Percentiles rank a stretch among this genome's conserved stretches.
These are phyloP conservation scores for Poecilia wingei DNA, from an alignment of 2,797 vertebrate species.

Conservation along the genomic window DNA sequence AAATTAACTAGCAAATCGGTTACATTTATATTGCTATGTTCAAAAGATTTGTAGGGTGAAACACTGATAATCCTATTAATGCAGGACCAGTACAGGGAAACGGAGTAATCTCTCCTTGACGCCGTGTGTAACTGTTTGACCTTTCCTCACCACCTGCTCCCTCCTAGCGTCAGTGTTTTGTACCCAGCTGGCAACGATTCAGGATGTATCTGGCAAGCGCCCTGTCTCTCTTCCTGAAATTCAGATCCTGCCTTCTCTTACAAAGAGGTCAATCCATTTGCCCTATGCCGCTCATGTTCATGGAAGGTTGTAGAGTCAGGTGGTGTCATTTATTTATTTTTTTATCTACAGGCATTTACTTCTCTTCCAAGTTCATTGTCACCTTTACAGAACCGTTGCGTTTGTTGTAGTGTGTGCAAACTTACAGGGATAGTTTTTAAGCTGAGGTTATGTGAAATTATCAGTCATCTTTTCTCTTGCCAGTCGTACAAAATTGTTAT, in stretches of 20 bases:
- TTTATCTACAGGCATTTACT: conserved; percentile 17
- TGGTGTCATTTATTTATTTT: conserved; percentile 16
- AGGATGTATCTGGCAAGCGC: conserved; percentile 17
- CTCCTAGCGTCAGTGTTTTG: conserved; percentile 25
- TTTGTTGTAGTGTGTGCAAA: neutral
- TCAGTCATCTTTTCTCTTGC: neutral
- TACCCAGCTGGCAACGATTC: conserved; percentile 34
- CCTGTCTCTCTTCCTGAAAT: conserved; percentile 25
- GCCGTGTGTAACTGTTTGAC: conserved; percentile 38
- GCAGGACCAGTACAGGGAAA: conserved; percentile 10
- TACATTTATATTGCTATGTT: neutral
- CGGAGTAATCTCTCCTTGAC: conserved; percentile 21
- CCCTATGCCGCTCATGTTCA: conserved; percentile 26
- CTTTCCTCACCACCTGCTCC: conserved; percentile 44
- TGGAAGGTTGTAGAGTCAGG: conserved; percentile 41
- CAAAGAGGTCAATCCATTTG: conserved; percentile 50
- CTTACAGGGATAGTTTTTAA: neutral
- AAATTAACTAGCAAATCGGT: neutral
- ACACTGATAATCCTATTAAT: conserved; percentile 9
- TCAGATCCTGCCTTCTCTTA: conserved; percentile 35
- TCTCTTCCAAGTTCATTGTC: conserved; percentile 28
- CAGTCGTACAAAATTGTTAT: neutral
- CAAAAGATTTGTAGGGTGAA: conserved; percentile 7
- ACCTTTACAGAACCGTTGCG: neutral
- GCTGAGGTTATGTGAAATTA: neutral